A percentile compares a stretch with the other conserved stretches of the same genome.
Evolutionary conservation across 1,140 invertebrate genomes (phyloP).

Genomic region (Zeugodacus cucurbitae): DNA sequence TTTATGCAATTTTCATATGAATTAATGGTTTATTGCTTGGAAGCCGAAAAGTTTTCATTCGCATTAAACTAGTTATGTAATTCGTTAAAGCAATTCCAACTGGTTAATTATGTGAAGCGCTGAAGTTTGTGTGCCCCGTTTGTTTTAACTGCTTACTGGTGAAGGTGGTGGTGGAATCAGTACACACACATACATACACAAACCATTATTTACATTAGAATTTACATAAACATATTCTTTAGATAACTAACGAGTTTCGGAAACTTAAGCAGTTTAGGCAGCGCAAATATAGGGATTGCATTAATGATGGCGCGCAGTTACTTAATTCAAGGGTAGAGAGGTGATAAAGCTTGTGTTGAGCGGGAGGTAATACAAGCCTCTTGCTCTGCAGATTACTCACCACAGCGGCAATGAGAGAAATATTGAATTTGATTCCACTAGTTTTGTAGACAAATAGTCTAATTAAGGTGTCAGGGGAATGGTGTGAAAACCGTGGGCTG

Average conservation of each 20-base stretch:
- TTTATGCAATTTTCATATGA: background rate
- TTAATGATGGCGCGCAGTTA: background rate
- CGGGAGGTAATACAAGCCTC: too few species aligned
- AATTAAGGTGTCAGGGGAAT: too few species aligned
- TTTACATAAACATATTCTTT: background rate
- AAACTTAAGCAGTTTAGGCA: background rate
- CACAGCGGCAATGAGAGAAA: too few species aligned
- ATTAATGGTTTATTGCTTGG: slow-evolving; percentile 1
- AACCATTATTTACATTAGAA: background rate
- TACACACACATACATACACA: background rate
- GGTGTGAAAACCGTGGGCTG: too few species aligned
- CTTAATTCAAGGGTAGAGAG: background rate
- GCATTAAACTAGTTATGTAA: background rate
- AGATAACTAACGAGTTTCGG: background rate
- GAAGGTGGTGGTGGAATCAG: background rate
- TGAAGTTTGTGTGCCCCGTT: background rate
- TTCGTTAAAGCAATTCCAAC: slow-evolving; percentile 13
- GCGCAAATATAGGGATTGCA: background rate
- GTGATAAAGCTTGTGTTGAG: too few species aligned
- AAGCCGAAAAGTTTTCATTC: background rate
- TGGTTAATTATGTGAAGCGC: background rate
- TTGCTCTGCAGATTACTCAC: too few species aligned
- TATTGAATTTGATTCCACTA: too few species aligned
- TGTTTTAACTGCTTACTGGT: background rate
- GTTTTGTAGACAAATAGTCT: too few species aligned